phyloP scores from a whole-genome alignment of 2,113 vertebrate genomes.

The Elephas maximus region DNA sequence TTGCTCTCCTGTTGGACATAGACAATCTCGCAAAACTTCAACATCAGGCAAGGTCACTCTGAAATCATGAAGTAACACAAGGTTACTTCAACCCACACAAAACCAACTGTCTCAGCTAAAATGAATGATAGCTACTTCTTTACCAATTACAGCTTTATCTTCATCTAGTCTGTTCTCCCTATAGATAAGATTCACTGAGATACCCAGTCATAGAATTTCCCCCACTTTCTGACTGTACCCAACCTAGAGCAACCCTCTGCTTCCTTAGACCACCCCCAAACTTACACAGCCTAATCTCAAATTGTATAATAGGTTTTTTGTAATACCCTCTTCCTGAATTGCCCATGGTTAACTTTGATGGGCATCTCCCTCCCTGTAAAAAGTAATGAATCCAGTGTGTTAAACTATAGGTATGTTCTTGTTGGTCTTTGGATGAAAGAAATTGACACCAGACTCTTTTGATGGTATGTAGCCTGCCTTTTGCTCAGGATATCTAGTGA shows the following conservation, averaged over 20 bases:
- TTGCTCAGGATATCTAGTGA: constrained; percentile 30
- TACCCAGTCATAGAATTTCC: background rate
- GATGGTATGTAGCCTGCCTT: background rate
- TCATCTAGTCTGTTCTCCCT: background rate
- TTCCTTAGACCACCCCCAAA: background rate
- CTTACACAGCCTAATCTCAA: background rate
- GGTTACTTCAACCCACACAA: background rate
- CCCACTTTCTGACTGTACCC: background rate
- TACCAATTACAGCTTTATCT: background rate
- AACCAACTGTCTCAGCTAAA: background rate
- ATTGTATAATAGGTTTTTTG: background rate
- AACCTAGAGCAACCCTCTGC: background rate
- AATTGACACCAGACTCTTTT: background rate
- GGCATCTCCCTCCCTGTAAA: background rate
- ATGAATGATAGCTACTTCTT: background rate
- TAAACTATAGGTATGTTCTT: background rate
- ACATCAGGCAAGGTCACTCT: background rate
- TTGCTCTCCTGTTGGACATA: background rate
- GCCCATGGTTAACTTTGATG: background rate
- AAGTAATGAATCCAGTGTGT: background rate
- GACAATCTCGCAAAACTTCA: background rate
- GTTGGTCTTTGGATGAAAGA: background rate
- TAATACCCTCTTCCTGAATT: constrained; percentile 13
- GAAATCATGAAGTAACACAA: background rate
- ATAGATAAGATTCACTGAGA: constrained; percentile 5